phyloP scores from a whole-genome alignment of 2,797 vertebrate species.

The Onychomys arenicola region DNA sequence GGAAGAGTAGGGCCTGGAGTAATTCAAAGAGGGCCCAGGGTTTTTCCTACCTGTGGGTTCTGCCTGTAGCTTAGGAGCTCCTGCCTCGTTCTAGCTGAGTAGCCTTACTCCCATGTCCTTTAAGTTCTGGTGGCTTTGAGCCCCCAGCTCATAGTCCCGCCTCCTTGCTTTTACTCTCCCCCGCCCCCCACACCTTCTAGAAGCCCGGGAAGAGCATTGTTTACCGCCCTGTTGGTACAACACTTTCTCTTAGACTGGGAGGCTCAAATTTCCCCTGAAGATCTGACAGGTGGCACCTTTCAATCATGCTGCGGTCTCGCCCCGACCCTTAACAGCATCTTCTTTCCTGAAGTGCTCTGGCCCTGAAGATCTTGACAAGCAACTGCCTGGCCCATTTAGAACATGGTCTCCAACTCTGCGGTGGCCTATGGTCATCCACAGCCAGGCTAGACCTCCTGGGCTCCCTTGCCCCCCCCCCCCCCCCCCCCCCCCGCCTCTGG shows the following conservation, averaged over 20 bases:
- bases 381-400: background rate
- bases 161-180: background rate
- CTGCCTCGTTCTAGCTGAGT: conserved; percentile 14
- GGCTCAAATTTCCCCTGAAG: conserved; percentile 80
- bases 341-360: background rate
- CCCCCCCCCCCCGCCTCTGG: background rate
- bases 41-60: conserved; percentile 75
- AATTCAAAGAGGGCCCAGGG: background rate
- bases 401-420: background rate
- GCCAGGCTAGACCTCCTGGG: background rate
- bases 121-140: conserved; percentile 43
- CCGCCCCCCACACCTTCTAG: conserved; percentile 8
- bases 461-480: background rate
- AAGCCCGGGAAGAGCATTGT: conserved; percentile 76
- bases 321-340: background rate
- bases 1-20: background rate
- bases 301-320: conserved; percentile 63
- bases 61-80: background rate
- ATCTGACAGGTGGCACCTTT: conserved; percentile 83
- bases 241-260: conserved; percentile 66
- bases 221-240: conserved; percentile 83
- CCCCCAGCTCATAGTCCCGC: conserved; percentile 16
- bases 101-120: conserved; percentile 37
- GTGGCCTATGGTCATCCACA: background rate
- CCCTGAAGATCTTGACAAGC: background rate